A percentile compares a stretch with the other conserved stretches of the same genome.
phyloP scores from a whole-genome alignment of 2,113 vertebrate genomes.

The Cairina moschata region DNA sequence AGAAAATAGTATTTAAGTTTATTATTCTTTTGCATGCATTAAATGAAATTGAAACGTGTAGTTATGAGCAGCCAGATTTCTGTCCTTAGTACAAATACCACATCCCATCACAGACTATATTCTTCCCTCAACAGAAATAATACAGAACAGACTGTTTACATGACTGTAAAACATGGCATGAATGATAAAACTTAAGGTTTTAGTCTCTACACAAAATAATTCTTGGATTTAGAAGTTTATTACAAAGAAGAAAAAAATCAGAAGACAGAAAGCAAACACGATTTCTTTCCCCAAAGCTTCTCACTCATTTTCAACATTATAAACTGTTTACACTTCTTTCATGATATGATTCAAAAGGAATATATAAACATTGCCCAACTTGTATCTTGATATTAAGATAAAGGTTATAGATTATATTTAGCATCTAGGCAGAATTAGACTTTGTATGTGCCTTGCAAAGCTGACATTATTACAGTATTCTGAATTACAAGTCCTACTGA shows the following conservation, averaged over 20 bases:
- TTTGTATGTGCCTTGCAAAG: not conserved
- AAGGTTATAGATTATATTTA: not conserved
- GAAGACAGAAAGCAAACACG: constrained; percentile 5
- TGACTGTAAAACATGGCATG: constrained; percentile 64
- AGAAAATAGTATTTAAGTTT: not conserved
- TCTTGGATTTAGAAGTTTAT: constrained; percentile 61
- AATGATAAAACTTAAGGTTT: constrained; percentile 66
- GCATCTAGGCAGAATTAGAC: not conserved
- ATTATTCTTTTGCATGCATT: not conserved
- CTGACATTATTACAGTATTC: constrained; percentile 34
- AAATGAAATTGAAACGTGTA: not conserved
- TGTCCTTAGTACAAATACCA: not conserved
- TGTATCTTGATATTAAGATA: not conserved
- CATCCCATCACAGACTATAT: constrained; percentile 24
- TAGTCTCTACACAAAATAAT: constrained; percentile 55
- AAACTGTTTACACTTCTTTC: constrained; percentile 17
- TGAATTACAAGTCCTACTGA: constrained; percentile 30
- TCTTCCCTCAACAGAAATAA: constrained; percentile 46
- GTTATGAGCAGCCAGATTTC: not conserved
- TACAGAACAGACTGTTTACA: constrained; percentile 45
- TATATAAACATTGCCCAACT: not conserved
- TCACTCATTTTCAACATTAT: constrained; percentile 32
- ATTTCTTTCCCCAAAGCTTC: constrained; percentile 3
- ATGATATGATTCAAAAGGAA: not conserved
- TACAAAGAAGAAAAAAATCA: constrained; percentile 41